Evolutionary conservation across 2,797 vertebrate species (phyloP), one percentile per base, ranked within the genome.

Genomic region (Clarias pachynema): DNA sequence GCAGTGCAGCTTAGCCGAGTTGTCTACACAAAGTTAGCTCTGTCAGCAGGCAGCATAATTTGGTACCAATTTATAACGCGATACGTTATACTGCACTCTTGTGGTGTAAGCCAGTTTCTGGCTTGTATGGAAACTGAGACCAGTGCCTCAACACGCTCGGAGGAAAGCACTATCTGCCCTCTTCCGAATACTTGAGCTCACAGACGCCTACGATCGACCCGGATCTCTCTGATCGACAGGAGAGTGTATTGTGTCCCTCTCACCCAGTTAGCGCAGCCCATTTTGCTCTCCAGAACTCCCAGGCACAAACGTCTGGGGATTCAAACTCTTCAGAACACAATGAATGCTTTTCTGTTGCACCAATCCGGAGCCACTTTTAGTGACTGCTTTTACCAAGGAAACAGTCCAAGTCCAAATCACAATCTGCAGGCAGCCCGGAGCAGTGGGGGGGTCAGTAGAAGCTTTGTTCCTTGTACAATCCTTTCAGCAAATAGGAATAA

Each of bases 381-480:
- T 72, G 34, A 37, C 24, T n/a, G 69, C 37, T 63, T 79, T 34
- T n/a, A 63, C 6, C 59, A 40, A n/a, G 34, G 34, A n/a, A 63
- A 44, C 34, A 5, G 24, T 79, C 34, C 5, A 6, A 57, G 20
- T 12, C 31, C 10, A 63, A 18, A 44, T 24, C 34, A 16, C 40
- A 34, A 62, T 66, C 79, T 29, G n/a, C 26, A 80, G 79, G 79
- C 20, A 66, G 5, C n/a, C 18, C 40, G 3, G 9, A 31, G 16
- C 79, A 12, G 62, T 7, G 29, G 8, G 37, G 26, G n/a, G 15
- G 65, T 69, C 65, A 68, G 44, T 57, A 63, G 18, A 49, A 31
- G 40, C 9, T 66, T 66, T 80, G 29, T 63, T 79, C 22, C 57
- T 62, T 84, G 49, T 87, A 60, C 85, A 83, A 83, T 68, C 18